Evolutionary conservation across 2,113 vertebrate genomes (phyloP).

Genomic region (Pipra filicauda): DNA sequence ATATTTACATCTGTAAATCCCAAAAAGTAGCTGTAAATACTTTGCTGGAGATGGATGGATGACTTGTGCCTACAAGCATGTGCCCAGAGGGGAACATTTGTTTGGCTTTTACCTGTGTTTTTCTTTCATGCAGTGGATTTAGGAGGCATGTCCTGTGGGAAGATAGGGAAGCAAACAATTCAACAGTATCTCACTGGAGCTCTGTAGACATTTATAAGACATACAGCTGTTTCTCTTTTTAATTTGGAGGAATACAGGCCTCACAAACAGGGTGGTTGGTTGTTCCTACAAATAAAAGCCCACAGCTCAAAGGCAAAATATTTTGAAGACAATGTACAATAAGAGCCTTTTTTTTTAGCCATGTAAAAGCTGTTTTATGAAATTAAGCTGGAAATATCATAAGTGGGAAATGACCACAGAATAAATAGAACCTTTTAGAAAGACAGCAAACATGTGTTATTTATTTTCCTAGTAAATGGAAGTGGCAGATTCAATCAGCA

Average conservation of each 20-base stretch:
- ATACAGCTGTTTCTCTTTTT: slow-evolving; percentile 71
- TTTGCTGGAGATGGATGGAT: neutral
- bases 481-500: slow-evolving; percentile 97
- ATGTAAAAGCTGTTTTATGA: slow-evolving; percentile 80
- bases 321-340: slow-evolving; percentile 77
- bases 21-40: neutral
- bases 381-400: slow-evolving; percentile 82
- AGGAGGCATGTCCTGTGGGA: slow-evolving; percentile 27
- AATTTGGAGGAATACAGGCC: slow-evolving; percentile 58
- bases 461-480: slow-evolving; percentile 96
- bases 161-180: neutral
- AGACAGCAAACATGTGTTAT: slow-evolving; percentile 91
- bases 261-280: slow-evolving; percentile 48
- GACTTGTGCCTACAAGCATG: neutral
- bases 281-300: slow-evolving; percentile 72
- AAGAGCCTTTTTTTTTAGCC: slow-evolving; percentile 59
- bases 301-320: slow-evolving; percentile 75
- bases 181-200: slow-evolving; percentile 3
- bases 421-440: slow-evolving; percentile 82
- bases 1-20: neutral
- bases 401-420: slow-evolving; percentile 82
- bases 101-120: slow-evolving; percentile 50
- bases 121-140: slow-evolving; percentile 7
- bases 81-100: neutral
- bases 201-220: slow-evolving; percentile 29